Conservation (phyloP, 2,888 invertebrate species). For the Agrochola macilenta region DNA sequence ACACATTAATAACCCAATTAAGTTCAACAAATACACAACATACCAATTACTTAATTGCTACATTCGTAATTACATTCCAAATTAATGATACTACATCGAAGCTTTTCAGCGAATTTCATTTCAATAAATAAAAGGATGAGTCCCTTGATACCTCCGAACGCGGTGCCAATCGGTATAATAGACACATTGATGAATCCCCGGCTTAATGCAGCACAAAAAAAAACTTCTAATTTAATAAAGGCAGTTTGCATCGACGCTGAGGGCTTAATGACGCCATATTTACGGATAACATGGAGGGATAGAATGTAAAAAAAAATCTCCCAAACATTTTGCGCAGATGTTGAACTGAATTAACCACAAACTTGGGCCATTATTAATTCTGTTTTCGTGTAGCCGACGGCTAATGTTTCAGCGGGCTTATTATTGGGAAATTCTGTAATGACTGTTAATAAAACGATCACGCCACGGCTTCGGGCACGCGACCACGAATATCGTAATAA, state of each 20-base stretch:
- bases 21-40: slow-evolving; percentile 36
- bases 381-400: slow-evolving; percentile 85
- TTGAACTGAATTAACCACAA: slow-evolving; percentile 82
- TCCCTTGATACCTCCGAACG: slow-evolving; percentile 72
- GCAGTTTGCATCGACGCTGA: slow-evolving; percentile 67
- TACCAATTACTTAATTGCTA: slow-evolving; percentile 45
- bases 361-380: slow-evolving; percentile 88
- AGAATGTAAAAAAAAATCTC: slow-evolving; percentile 76
- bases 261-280: slow-evolving; percentile 79
- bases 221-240: slow-evolving; percentile 71
- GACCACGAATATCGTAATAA: slow-evolving; percentile 77
- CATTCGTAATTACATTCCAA: slow-evolving; percentile 45
- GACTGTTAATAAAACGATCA: slow-evolving; percentile 87
- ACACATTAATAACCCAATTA: slow-evolving; percentile 44
- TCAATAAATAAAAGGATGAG: slow-evolving; percentile 86
- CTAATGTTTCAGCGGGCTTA: slow-evolving; percentile 86
- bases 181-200: slow-evolving; percentile 86
- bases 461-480: slow-evolving; percentile 83
- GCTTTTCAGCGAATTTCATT: slow-evolving; percentile 66
- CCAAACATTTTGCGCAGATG: slow-evolving; percentile 83
- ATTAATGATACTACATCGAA: slow-evolving; percentile 34
- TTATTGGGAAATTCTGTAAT: slow-evolving; percentile 89
- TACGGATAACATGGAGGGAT: slow-evolving; percentile 76
- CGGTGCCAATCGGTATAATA: slow-evolving; percentile 74
- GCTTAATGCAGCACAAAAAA: slow-evolving; percentile 64